phyloP scores from a whole-genome alignment of 1,140 invertebrate species.

The Adoxophyes honmai region DNA sequence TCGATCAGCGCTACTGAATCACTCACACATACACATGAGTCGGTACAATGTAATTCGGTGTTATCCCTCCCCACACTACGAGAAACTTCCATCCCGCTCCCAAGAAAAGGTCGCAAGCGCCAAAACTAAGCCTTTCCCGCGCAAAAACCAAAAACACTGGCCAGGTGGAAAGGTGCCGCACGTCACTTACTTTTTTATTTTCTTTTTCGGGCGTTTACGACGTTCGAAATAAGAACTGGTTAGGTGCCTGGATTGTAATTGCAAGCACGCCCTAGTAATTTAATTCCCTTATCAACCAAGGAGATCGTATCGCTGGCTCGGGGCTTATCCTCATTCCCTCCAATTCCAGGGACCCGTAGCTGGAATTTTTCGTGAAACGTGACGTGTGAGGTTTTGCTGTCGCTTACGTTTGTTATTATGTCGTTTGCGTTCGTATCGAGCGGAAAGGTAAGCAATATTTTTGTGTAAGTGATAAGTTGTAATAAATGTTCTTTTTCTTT shows the following conservation, averaged over 20 bases:
- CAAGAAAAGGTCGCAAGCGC: background rate
- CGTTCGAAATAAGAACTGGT: background rate
- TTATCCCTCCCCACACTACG: constrained; percentile 12
- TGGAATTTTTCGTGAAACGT: constrained; percentile 11
- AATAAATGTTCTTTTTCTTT: too few relatives aligned
- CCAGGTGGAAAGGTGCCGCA: background rate
- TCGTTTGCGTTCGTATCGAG: background rate
- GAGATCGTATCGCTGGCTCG: constrained; percentile 14
- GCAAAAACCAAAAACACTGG: background rate
- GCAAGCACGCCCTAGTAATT: constrained; percentile 14
- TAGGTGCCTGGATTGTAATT: constrained; percentile 15
- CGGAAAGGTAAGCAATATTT: constrained; percentile 10
- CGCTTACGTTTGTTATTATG: constrained; percentile 10
- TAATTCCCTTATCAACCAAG: constrained; percentile 15
- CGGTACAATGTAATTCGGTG: constrained; percentile 11
- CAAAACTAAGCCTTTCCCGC: background rate
- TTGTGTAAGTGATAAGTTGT: too few relatives aligned
- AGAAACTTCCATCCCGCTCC: background rate
- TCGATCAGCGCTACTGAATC: constrained; percentile 4
- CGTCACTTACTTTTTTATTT: background rate
- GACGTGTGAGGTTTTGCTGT: constrained; percentile 14
- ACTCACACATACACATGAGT: constrained; percentile 1
- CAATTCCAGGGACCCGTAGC: constrained; percentile 6
- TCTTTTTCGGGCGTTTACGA: background rate
- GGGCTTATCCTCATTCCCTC: constrained; percentile 12